phyloP scores from a whole-genome alignment of 2,113 vertebrate species.

The Pangasianodon hypophthalmus region DNA sequence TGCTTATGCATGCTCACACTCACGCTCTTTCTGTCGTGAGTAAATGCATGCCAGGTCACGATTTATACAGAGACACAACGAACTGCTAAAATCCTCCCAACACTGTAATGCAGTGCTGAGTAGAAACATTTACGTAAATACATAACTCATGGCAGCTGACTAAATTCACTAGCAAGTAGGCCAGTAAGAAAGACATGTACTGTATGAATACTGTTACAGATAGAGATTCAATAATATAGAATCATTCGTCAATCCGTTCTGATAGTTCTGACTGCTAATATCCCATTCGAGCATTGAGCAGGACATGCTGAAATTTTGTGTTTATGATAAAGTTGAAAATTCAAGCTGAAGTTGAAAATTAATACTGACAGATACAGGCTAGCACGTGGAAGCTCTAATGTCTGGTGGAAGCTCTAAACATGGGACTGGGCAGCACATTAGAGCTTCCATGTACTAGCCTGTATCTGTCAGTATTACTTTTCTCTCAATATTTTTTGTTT shows the following conservation, averaged over 20 bases:
- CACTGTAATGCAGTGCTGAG: neutral
- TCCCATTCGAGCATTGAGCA: neutral
- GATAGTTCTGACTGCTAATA: neutral
- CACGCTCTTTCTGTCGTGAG: neutral
- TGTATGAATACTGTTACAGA: neutral
- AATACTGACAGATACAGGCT: neutral
- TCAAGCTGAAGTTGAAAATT: neutral
- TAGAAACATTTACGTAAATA: neutral
- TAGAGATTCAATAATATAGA: neutral
- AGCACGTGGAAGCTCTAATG: neutral
- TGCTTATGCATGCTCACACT: conserved; percentile 20
- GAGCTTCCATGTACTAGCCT: neutral
- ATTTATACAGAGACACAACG: neutral
- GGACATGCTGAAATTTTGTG: neutral
- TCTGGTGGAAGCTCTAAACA: no score
- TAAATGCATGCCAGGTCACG: conserved; percentile 25
- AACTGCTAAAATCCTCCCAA: neutral
- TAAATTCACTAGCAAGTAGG: neutral
- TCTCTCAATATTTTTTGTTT: no score
- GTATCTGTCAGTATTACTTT: neutral
- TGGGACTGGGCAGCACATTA: no score
- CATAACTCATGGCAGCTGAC: neutral
- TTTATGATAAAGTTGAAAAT: neutral
- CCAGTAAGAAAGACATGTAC: neutral
- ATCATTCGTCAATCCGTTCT: neutral